Conservation (phyloP, 2,797 vertebrate species). For the Sternotherus odoratus region DNA sequence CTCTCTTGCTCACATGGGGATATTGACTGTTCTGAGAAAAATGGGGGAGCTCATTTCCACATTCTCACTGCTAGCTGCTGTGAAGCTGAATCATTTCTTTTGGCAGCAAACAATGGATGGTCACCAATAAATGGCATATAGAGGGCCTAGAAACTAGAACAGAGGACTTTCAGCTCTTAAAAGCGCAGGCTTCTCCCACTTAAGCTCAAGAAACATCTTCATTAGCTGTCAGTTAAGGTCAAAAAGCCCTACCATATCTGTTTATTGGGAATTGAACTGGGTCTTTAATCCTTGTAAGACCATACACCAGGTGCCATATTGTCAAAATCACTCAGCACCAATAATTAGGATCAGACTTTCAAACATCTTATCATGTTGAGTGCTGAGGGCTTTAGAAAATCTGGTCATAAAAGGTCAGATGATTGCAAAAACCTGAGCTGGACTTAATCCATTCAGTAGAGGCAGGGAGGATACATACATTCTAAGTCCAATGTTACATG, state of each 20-base stretch:
- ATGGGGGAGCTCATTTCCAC: neutral
- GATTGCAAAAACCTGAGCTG: neutral
- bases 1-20: neutral
- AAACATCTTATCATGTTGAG: neutral
- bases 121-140: accelerated
- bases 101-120: neutral
- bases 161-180: neutral
- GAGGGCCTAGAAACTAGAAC: neutral
- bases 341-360: neutral
- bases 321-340: neutral
- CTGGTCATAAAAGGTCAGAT: neutral
- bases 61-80: neutral
- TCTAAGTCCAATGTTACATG: neutral
- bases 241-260: no score
- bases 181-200: neutral
- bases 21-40: neutral
- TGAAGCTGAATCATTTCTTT: neutral
- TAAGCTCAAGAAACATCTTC: neutral
- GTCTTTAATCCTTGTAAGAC: neutral
- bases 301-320: neutral
- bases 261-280: neutral
- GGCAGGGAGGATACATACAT: neutral
- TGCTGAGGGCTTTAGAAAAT: neutral
- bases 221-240: neutral
- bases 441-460: neutral